Evolutionary conservation across 2,113 vertebrate species (phyloP).

Genomic region (Pseudorasbora parva): DNA sequence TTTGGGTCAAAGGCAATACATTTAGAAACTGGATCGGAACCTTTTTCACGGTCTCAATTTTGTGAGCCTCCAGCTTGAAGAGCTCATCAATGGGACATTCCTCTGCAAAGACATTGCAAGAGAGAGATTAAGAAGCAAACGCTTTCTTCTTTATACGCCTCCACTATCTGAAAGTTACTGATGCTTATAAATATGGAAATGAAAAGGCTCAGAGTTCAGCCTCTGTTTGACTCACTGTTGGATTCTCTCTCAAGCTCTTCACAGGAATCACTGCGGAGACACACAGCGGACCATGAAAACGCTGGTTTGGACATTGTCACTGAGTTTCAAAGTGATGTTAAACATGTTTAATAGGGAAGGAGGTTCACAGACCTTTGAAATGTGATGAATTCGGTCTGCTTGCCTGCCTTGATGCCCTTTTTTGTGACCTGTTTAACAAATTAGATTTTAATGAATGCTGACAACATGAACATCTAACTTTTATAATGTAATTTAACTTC

Average conservation of each 20-base stretch:
- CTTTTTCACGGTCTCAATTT: constrained; percentile 85
- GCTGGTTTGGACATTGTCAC: neutral
- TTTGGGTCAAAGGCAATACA: neutral
- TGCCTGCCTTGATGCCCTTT: constrained; percentile 80
- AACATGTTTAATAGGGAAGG: neutral
- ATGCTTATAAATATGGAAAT: constrained; percentile 31
- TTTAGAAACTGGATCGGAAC: constrained; percentile 53
- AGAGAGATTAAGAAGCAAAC: constrained; percentile 2
- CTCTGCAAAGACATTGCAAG: constrained; percentile 60
- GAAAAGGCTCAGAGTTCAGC: constrained; percentile 28
- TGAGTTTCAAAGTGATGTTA: constrained; percentile 4
- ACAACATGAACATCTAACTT: neutral
- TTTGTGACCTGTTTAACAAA: constrained; percentile 75
- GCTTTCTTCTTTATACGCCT: constrained; percentile 10
- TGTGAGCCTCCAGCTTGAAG: constrained; percentile 81
- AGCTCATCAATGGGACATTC: constrained; percentile 86
- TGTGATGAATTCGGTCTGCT: constrained; percentile 79
- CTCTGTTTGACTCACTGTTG: constrained; percentile 50
- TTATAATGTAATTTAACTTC: neutral
- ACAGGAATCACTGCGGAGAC: constrained; percentile 47
- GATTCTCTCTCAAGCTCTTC: constrained; percentile 60
- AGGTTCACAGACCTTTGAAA: constrained; percentile 70
- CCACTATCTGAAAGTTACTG: constrained; percentile 8
- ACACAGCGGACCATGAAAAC: constrained; percentile 17
- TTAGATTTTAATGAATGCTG: neutral